Base-by-base conservation (phyloP, 2,797 vertebrate species). In the Hypotaenidia philippensis region DNA sequence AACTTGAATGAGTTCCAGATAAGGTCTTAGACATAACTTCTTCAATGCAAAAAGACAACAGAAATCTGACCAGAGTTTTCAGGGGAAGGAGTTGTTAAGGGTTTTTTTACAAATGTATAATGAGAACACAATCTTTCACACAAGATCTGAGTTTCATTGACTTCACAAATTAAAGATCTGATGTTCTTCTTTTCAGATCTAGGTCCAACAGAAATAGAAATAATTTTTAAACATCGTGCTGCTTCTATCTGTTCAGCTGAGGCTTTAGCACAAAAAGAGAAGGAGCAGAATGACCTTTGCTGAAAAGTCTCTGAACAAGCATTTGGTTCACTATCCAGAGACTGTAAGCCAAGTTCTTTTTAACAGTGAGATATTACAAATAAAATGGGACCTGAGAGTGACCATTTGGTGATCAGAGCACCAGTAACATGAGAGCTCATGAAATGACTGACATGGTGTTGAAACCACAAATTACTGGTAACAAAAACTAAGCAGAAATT, bases 191-290 rank as follows among this genome's bases (percentile, higher is more conserved):
- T 75, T 80, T 61, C 41, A 76, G 52, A 47, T 11, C 11, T 32
- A 40, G n/a, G n/a, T 47, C 22, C 29, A 74, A 22, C 26, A 66
- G 49, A 77, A 81, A 60, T 4, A 29, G 18, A 68, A 60, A 59
- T 36, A 6, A 6, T 23, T 41, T 26, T 7, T 0, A 2, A 31
- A 57, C 49, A 40, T 5, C 1, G 18, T 29, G 22, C 32, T 57
- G 8, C 12, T 83, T 70, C 32, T 60, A 18, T 23, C 40, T 25
- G 15, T 71, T 80, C 63, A 47, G 23, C 36, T 63, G 59, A 76
- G 19, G 26, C 19, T 45, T 19, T 10, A 81, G 29, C 57, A 89
- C 22, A 83, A 32, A 59, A 82, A 60, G 9, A 55, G 31, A 1
- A 5, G 27, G 27, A 68, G 55, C 18, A 71, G 47, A 53, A 77